Percentiles rank a stretch among this genome's conserved stretches.
Evolutionary conservation across 2,113 vertebrate species (phyloP).

Genomic region (Triplophysa rosa): DNA sequence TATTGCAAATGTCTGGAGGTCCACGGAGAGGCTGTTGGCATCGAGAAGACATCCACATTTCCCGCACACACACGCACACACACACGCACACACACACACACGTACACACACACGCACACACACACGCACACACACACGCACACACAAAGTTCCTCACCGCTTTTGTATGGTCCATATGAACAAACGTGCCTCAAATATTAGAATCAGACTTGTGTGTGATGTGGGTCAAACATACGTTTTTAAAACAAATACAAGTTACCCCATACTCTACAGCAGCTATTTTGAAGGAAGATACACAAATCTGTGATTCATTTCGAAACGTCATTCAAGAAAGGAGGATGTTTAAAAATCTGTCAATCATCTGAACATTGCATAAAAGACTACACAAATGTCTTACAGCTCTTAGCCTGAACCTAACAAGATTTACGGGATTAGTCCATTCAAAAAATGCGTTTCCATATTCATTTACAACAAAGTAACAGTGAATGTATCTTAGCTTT

Average conservation of each 20-base stretch:
- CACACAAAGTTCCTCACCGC: constrained; percentile 40
- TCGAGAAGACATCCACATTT: constrained; percentile 39
- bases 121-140: constrained; percentile 22
- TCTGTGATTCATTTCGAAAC: not conserved
- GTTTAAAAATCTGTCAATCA: not conserved
- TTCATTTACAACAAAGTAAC: no score
- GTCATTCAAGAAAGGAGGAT: not conserved
- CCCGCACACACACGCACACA: constrained; percentile 20
- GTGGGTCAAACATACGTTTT: not conserved
- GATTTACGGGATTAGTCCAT: not conserved
- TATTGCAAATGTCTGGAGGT: constrained; percentile 66
- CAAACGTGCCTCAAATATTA: constrained; percentile 31
- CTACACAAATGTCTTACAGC: not conserved
- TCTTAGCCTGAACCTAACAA: not conserved
- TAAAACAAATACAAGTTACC: not conserved
- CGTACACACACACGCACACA: no score
- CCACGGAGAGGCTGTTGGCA: constrained; percentile 57
- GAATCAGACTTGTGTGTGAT: constrained; percentile 22
- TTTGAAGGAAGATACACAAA: not conserved
- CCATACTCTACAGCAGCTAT: constrained; percentile 13
- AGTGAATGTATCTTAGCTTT: no score
- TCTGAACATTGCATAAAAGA: constrained; percentile 2
- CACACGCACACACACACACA: constrained; percentile 26
- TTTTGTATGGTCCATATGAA: constrained; percentile 59
- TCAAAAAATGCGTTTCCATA: not conserved